Base-by-base conservation (phyloP, 2,113 vertebrate genomes). In the Entomyzon cyanotis region DNA sequence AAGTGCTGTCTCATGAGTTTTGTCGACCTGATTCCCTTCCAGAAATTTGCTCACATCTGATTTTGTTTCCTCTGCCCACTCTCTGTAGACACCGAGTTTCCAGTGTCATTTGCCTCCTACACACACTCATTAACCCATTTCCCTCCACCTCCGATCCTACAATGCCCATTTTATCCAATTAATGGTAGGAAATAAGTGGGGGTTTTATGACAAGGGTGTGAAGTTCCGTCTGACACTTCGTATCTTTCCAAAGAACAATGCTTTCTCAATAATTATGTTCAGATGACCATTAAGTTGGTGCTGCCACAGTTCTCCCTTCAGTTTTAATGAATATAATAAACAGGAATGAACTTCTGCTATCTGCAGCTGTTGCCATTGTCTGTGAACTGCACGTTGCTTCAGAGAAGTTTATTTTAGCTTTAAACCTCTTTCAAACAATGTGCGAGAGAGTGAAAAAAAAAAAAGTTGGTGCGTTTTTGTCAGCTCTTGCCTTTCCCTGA, bases 11-110 rank as follows among this genome's bases (percentile, higher is more conserved):
- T 97, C 92, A 93, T 91, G 94, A 92, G 89, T 93, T 97, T 97
- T 97, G 95, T 92, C 88, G 4, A 90, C 63, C 70, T 30, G 8
- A 84, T 97, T 97, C 96, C 87, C 93, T 97, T 95, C 96, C 93
- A 95, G 73, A 82, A 94, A 94, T 80, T 79, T 94, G 91, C 96
- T 97, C 95, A 90, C 96, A 95, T 98, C 88, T 96, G 97, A 98
- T 98, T 95, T 97, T 97, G 96, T 97, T 90, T 97, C 95, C 91
- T 96, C 96, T 96, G 95, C 98, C 97, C 98, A 98, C 97, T 97
- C 96, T 84, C 92, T 79, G 96, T 89, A 97, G 95, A 95, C 97
- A 98, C 97, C 15, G 85, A 97, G 96, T 96, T 98, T 97, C 97
- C 97, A 97, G 93, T 95, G 97, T 96, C 96, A n/a, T 95, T 96